These are phyloP conservation scores for Ornithoptera priamus DNA, from an alignment of 2,888 invertebrate species.

Conservation along the genomic window DNA sequence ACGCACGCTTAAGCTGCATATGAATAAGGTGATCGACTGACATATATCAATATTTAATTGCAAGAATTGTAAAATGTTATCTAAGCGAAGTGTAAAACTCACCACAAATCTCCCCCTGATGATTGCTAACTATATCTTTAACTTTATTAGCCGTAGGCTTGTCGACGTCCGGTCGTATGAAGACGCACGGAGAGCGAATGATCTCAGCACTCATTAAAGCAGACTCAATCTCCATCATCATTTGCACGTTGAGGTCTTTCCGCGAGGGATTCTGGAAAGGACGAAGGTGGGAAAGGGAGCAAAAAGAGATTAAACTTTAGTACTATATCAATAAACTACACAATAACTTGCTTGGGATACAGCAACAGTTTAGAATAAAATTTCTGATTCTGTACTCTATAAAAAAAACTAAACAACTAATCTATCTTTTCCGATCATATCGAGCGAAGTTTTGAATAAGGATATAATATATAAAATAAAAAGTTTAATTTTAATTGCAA, in stretches of 20 bases:
- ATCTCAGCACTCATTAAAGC: constrained; percentile 90
- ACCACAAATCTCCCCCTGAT: constrained; percentile 88
- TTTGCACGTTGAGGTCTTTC: constrained; percentile 94
- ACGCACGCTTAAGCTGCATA: too few species aligned
- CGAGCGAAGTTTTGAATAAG: not conserved
- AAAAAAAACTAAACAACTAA: not conserved
- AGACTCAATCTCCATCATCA: constrained; percentile 94
- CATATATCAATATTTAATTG: too few species aligned
- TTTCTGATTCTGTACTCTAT: not conserved
- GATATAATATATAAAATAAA: not conserved
- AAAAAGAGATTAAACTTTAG: constrained; percentile 33
- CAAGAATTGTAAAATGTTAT: too few species aligned
- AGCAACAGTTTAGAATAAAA: not conserved
- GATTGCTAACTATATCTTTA: constrained; percentile 92
- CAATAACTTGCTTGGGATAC: not conserved
- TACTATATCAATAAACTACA: constrained; percentile 1
- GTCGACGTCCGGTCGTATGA: constrained; percentile 91
- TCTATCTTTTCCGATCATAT: not conserved
- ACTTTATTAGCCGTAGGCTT: constrained; percentile 88
- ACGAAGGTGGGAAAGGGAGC: constrained; percentile 41
- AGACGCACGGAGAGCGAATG: constrained; percentile 88
- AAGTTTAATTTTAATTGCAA: not conserved
- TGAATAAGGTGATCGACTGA: too few species aligned
- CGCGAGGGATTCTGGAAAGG: constrained; percentile 90
- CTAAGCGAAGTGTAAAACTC: constrained; percentile 33